Conservation (phyloP, 2,888 invertebrate genomes). For the Synergus gifuensis region DNA sequence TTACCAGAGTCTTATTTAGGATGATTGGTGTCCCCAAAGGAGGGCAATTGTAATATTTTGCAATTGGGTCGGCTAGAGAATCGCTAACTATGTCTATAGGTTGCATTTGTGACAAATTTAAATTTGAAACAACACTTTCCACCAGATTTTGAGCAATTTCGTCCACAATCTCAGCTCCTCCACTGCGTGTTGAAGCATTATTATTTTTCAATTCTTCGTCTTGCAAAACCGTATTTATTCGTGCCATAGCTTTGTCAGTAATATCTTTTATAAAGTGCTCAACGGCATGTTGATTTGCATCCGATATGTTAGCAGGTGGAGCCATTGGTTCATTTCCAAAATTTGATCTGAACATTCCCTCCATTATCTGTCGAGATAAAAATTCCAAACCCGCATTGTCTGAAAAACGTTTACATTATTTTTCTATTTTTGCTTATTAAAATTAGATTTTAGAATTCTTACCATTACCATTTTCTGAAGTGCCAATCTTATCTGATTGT, state of each 20-base stretch:
- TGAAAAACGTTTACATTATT: neutral
- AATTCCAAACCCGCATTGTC: neutral
- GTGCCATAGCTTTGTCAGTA: neutral
- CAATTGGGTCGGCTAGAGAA: constrained; percentile 8
- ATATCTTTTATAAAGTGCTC: constrained; percentile 15
- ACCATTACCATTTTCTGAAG: neutral
- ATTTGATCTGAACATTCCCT: neutral
- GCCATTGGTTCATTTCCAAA: neutral
- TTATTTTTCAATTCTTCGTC: neutral
- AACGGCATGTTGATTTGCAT: neutral
- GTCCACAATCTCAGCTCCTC: neutral
- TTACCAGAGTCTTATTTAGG: constrained; percentile 57
- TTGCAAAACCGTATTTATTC: neutral
- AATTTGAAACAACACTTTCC: neutral
- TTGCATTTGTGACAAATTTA: neutral
- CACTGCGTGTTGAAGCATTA: fast-evolving
- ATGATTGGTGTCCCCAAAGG: constrained; percentile 64
- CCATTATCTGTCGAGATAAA: constrained; percentile 8
- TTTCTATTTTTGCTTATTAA: neutral
- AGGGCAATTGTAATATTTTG: constrained; percentile 55
- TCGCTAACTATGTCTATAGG: constrained; percentile 1
- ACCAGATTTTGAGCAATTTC: neutral
- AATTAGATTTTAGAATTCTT: neutral
- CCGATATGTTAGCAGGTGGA: neutral
- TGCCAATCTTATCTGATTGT: neutral